phyloP scores from a whole-genome alignment of 2,888 invertebrate species.

The Lasioglossum lativentre region DNA sequence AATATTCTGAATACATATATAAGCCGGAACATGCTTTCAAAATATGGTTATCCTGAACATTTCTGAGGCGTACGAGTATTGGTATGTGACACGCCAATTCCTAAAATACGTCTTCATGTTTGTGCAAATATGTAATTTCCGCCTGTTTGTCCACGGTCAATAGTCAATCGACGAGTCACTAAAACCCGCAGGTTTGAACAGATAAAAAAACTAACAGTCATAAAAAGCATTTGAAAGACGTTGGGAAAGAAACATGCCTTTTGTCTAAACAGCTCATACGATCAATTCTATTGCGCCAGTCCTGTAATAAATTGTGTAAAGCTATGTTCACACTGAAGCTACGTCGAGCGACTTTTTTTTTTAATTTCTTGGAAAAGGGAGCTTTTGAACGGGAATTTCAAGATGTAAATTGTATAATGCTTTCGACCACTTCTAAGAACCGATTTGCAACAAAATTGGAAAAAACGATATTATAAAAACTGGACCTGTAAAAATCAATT shows the following conservation, averaged over 20 bases:
- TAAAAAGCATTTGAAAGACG: background rate
- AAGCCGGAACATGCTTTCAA: too few relatives aligned
- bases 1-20: too few relatives aligned
- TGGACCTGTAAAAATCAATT: background rate
- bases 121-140: background rate
- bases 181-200: background rate
- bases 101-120: too few relatives aligned
- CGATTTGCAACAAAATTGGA: background rate
- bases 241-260: background rate
- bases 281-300: background rate
- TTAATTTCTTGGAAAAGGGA: background rate
- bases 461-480: background rate
- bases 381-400: background rate
- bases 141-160: background rate
- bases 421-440: too few relatives aligned
- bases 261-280: background rate
- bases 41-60: too few relatives aligned
- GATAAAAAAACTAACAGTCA: background rate
- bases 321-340: too few relatives aligned
- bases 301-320: background rate
- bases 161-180: background rate
- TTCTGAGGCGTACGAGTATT: too few relatives aligned
- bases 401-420: too few relatives aligned
- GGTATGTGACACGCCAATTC: too few relatives aligned
- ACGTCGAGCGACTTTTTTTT: too few relatives aligned